phyloP scores from a whole-genome alignment of 2,888 invertebrate genomes.

The Elaeidobius kamerunicus region DNA sequence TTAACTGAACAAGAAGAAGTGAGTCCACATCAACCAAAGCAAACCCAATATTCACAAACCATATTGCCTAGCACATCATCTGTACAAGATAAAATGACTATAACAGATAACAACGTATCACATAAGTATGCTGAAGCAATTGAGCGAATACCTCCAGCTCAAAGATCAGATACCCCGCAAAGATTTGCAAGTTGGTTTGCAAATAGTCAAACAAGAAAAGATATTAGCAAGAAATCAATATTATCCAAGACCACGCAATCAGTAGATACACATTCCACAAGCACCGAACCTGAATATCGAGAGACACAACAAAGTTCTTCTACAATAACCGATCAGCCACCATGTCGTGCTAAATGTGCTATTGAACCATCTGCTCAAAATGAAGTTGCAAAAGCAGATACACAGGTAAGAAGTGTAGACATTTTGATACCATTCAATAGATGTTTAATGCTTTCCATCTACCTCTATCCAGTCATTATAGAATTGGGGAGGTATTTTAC shows the following conservation, averaged over 20 bases:
- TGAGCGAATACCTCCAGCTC: constrained; percentile 8
- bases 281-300: constrained; percentile 11
- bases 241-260: background rate
- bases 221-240: background rate
- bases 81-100: too few species aligned
- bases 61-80: too few species aligned
- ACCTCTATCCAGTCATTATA: too few species aligned
- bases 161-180: background rate
- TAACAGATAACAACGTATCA: background rate
- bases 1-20: background rate
- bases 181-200: constrained; percentile 23
- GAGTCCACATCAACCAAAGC: constrained; percentile 1
- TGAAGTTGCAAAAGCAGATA: background rate
- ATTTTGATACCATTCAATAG: background rate
- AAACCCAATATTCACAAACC: constrained; percentile 1
- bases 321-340: background rate
- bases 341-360: constrained; percentile 12
- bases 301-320: background rate
- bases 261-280: background rate
- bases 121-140: constrained; percentile 19
- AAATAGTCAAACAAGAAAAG: background rate
- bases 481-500: too few species aligned
- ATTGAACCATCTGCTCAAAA: constrained; percentile 1
- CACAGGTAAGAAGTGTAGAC: background rate
- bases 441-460: too few species aligned